Evolutionary conservation across 2,888 invertebrate species (phyloP), one percentile per base, ranked within the genome.

Genomic region (Odontocolon sp.): DNA sequence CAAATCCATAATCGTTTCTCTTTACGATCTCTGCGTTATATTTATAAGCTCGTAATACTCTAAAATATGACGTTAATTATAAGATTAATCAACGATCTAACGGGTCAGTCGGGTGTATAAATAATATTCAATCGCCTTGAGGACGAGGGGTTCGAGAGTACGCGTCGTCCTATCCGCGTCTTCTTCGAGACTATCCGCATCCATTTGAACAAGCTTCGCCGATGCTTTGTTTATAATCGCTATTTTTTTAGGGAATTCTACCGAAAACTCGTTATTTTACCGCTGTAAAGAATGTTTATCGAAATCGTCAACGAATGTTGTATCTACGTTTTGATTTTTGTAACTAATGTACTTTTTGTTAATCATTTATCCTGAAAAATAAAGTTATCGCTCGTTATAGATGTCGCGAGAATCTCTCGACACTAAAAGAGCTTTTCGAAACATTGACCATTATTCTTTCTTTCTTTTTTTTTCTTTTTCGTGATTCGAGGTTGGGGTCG

Each of bases 91-190:
- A 52, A 50, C 23, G 21, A 28, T 67, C 64, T 71, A 76, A 82
- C 77, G 78, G 73, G 74, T 67, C 50, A 64, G 66, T 47, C 45
- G 64, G 76, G 74, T 45, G 63, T 82, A 83, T 82, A 83, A 83
- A 84, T 83, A 83, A 83, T 87, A 89, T 86, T 89, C 85, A 84
- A 85, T 87, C 84, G 87, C 87, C 89, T 87, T 82, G 85, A 82
- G 86, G 90, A 90, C 92, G 94, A 93, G 94, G 94, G 94, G 93
- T 94, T 93, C 93, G 93, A 94, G 94, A 94, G 93, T 93, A 92
- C 91, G 83, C 80, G 72, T 83, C 77, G 77, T 77, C 67, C 71
- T 67, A 79, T 38, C 52, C 74, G 72, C 77, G 87, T 87, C 90
- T 86, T 90, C 85, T 90, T 88, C 87, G 89, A 90, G 91, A 84